phyloP scores from a whole-genome alignment of 2,113 vertebrate genomes.

The Suricata suricatta region DNA sequence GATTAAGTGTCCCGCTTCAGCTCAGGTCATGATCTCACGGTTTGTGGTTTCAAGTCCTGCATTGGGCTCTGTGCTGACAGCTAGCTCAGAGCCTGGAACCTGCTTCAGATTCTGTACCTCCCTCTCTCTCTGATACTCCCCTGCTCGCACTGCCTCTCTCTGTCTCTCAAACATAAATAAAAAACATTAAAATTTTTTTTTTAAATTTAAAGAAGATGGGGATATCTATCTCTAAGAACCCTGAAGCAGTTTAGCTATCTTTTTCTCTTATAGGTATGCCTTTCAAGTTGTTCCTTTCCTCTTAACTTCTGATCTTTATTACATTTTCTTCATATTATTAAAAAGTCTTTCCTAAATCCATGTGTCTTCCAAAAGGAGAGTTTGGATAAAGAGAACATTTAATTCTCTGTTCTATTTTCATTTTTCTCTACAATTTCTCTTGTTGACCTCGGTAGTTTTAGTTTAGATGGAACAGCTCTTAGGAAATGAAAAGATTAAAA shows the following conservation, averaged over 20 bases:
- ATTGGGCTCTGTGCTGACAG: no score
- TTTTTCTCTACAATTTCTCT: slow-evolving; percentile 21
- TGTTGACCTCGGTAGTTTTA: slow-evolving; percentile 28
- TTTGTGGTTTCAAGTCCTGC: no score
- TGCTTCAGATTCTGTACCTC: no score
- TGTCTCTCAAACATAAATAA: no score
- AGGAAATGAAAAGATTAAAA: slow-evolving; percentile 50
- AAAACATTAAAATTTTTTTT: no score
- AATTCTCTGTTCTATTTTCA: background rate
- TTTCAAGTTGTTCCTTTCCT: slow-evolving; percentile 12
- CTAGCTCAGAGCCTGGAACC: no score
- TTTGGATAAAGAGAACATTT: slow-evolving; percentile 28
- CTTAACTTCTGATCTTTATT: background rate
- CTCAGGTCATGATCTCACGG: no score
- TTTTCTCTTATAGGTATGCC: background rate
- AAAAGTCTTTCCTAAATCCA: background rate
- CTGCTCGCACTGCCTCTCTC: no score
- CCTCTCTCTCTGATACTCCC: no score
- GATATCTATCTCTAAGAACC: background rate
- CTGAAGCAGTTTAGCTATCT: background rate
- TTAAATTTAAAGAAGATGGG: background rate
- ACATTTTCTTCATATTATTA: slow-evolving; percentile 5
- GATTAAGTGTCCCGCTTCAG: no score
- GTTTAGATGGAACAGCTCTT: background rate
- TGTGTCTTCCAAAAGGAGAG: background rate